Conservation (phyloP, 2,113 vertebrate genomes). For the Nycticorax nycticorax region DNA sequence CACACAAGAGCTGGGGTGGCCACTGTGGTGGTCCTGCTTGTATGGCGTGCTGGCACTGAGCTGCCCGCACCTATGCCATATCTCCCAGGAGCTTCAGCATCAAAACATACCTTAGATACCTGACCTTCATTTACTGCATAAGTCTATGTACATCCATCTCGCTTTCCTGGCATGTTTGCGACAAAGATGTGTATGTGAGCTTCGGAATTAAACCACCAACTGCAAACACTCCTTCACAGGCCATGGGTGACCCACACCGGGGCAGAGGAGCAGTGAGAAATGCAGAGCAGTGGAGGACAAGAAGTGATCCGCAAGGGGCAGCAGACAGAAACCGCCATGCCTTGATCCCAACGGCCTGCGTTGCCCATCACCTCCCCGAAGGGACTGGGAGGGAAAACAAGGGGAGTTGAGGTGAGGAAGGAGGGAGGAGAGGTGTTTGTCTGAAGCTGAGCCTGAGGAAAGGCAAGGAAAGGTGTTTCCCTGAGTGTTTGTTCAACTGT, state of each 20-base stretch:
- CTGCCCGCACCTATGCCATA: neutral
- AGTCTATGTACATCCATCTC: neutral
- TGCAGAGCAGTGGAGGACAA: neutral
- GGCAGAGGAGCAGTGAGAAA: neutral
- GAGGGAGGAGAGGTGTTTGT: neutral
- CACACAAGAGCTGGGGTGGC: fast-evolving
- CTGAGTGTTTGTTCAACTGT: neutral
- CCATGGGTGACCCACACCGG: neutral
- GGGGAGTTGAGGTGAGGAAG: neutral
- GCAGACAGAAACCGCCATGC: neutral
- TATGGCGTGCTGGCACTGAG: fast-evolving
- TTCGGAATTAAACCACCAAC: neutral
- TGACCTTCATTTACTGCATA: neutral
- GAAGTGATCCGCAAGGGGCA: neutral
- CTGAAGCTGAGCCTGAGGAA: neutral
- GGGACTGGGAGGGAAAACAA: neutral
- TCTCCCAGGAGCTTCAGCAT: neutral
- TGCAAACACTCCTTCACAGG: neutral
- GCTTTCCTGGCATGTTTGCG: neutral
- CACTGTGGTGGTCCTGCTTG: fast-evolving
- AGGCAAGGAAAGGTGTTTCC: neutral
- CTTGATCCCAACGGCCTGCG: fast-evolving
- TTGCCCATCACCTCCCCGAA: neutral
- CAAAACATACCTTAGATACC: neutral
- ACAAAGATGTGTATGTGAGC: fast-evolving